Conservation (phyloP, 2,888 invertebrate genomes). For the Dendrolimus pini region DNA sequence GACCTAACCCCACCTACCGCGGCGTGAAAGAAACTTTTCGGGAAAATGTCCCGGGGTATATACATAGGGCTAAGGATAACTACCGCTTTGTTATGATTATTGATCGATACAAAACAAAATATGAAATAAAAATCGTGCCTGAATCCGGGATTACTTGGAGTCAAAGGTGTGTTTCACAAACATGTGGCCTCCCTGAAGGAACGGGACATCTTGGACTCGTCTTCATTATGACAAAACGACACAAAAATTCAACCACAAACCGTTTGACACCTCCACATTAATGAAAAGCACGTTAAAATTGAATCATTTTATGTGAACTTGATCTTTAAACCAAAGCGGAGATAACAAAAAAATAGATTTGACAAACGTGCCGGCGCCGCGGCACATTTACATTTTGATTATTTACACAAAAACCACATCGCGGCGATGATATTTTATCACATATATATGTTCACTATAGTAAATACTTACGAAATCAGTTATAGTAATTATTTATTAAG, state of each 20-base stretch:
- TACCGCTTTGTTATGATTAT: conserved; percentile 6
- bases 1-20: conserved; percentile 65
- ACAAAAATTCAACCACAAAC: conserved; percentile 38
- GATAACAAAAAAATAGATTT: conserved; percentile 56
- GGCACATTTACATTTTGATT: conserved; percentile 45
- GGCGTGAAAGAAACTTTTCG: conserved; percentile 24
- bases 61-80: too few species aligned
- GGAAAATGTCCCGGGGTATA: too few species aligned
- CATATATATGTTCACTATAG: conserved; percentile 60
- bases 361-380: conserved; percentile 73
- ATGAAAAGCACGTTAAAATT: conserved; percentile 25
- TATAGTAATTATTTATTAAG: conserved; percentile 55
- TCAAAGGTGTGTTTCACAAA: conserved; percentile 48
- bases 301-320: conserved; percentile 30
- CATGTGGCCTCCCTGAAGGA: conserved; percentile 58
- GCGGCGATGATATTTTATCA: conserved; percentile 43
- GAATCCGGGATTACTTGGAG: conserved; percentile 30
- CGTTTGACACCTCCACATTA: conserved; percentile 30
- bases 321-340: conserved; percentile 37
- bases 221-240: conserved; percentile 35
- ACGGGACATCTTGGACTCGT: conserved; percentile 57
- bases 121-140: conserved; percentile 30
- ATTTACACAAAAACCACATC: conserved; percentile 65
- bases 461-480: conserved; percentile 72
- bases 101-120: conserved; percentile 11